phyloP scores from a whole-genome alignment of 2,113 vertebrate species.

The Nerophis lumbriciformis region DNA sequence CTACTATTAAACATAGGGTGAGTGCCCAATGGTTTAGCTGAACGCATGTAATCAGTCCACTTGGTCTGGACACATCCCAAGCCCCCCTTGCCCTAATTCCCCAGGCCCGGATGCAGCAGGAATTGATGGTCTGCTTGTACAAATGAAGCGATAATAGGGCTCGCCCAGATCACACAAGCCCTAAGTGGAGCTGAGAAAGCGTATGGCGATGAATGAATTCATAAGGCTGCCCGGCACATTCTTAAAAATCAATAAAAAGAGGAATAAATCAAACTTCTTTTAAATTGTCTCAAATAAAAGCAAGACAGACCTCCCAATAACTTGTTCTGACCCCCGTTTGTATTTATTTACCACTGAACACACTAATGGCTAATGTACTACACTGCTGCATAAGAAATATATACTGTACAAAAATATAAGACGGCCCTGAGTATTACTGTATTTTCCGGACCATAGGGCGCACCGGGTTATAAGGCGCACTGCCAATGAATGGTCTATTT shows the following conservation, averaged over 20 bases:
- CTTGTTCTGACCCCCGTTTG: conserved; percentile 47
- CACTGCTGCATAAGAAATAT: too few species aligned
- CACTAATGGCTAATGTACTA: conserved; percentile 1
- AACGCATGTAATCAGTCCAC: conserved; percentile 34
- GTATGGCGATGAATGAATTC: conserved; percentile 74
- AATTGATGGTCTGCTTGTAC: conserved; percentile 65
- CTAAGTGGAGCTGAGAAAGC: conserved; percentile 66
- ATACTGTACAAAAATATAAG: too few species aligned
- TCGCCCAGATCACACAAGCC: conserved; percentile 67
- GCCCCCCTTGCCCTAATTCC: conserved; percentile 58
- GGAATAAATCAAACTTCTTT: conserved; percentile 67
- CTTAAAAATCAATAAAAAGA: conserved; percentile 68
- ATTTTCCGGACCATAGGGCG: too few species aligned
- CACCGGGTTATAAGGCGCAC: too few species aligned
- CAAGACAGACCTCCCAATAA: conserved; percentile 43
- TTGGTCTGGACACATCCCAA: conserved; percentile 40
- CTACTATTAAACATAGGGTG: conserved; percentile 27
- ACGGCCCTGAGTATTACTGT: too few species aligned
- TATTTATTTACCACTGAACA: conserved; percentile 52
- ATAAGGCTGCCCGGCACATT: conserved; percentile 61
- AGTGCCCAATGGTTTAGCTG: conserved; percentile 45
- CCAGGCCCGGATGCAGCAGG: conserved; percentile 52
- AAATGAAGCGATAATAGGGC: conserved; percentile 71
- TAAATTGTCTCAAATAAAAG: conserved; percentile 61
- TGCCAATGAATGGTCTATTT: too few species aligned